Evolutionary conservation across 2,113 vertebrate genomes (phyloP).

Genomic region (Haliaeetus leucogaster): DNA sequence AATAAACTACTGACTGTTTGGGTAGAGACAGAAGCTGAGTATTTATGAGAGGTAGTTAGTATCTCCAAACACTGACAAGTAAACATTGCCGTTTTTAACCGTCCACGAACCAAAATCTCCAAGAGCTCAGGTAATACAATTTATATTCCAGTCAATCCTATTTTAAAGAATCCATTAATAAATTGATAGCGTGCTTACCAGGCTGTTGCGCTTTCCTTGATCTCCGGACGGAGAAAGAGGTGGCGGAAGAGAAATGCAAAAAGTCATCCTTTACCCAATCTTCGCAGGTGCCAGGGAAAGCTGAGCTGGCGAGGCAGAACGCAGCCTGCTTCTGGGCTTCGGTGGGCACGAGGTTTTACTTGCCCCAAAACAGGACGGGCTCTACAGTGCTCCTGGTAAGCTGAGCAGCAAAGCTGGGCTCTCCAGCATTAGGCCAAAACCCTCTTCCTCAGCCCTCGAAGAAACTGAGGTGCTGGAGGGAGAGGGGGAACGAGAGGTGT

Average conservation of each 20-base stretch:
- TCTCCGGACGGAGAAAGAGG: not conserved
- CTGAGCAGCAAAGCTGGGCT: not conserved
- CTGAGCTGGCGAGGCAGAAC: not conserved
- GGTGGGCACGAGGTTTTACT: not conserved
- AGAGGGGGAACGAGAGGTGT: fast-evolving
- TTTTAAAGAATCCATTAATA: not conserved
- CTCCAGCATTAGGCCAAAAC: not conserved
- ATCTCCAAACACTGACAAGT: slow-evolving; percentile 2
- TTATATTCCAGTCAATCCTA: not conserved
- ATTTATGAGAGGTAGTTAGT: slow-evolving; percentile 36
- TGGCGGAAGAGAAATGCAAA: not conserved
- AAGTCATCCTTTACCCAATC: not conserved
- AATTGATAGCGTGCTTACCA: not conserved
- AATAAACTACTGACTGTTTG: slow-evolving; percentile 66
- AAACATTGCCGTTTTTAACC: not conserved
- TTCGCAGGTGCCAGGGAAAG: not conserved
- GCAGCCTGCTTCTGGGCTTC: not conserved
- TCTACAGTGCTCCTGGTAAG: not conserved
- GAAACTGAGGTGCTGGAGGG: not conserved
- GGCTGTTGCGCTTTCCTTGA: fast-evolving
- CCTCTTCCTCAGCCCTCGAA: not conserved
- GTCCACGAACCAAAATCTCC: not conserved
- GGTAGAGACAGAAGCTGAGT: slow-evolving; percentile 34
- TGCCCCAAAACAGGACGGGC: not conserved
- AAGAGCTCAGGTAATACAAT: not conserved